phyloP scores from a whole-genome alignment of 2,113 vertebrate species.

The Cynopterus brachyotis region DNA sequence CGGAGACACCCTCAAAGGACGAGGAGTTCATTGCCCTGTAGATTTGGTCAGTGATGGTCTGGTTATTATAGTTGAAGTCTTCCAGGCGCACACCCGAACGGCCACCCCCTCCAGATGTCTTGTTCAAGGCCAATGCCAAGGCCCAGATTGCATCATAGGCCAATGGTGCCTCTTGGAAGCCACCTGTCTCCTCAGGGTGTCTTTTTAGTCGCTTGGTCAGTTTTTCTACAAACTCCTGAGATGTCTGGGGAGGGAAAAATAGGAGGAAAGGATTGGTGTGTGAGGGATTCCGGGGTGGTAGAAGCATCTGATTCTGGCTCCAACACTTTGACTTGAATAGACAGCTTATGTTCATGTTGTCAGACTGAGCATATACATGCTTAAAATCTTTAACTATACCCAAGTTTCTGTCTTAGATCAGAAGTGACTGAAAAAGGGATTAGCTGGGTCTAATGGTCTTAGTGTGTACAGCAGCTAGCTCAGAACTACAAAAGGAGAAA shows the following conservation, averaged over 20 bases:
- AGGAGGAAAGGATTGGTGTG: neutral
- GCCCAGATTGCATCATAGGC: slow-evolving; percentile 98
- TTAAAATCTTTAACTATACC: neutral
- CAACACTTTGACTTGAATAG: neutral
- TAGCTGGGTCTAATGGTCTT: neutral
- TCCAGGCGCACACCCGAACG: slow-evolving; percentile 89
- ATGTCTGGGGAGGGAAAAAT: slow-evolving; percentile 85
- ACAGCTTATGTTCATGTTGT: neutral
- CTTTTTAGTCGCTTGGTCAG: slow-evolving; percentile 91
- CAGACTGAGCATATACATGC: neutral
- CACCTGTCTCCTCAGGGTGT: slow-evolving; percentile 94
- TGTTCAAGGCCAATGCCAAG: slow-evolving; percentile 94
- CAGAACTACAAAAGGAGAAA: slow-evolving; percentile 6
- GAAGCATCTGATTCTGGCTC: neutral
- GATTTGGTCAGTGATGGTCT: slow-evolving; percentile 95
- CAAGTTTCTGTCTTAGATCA: neutral
- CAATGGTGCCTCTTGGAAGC: slow-evolving; percentile 95
- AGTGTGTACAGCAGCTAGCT: neutral
- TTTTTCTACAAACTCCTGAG: slow-evolving; percentile 94
- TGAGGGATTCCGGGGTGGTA: rapidly evolving
- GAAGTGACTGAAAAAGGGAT: neutral
- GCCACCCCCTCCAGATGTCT: slow-evolving; percentile 91
- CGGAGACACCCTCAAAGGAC: slow-evolving; percentile 95
- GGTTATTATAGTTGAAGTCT: slow-evolving; percentile 98
- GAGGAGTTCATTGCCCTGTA: slow-evolving; percentile 97